Conservation (phyloP, 1,140 invertebrate species). For the Uloborus diversus region DNA sequence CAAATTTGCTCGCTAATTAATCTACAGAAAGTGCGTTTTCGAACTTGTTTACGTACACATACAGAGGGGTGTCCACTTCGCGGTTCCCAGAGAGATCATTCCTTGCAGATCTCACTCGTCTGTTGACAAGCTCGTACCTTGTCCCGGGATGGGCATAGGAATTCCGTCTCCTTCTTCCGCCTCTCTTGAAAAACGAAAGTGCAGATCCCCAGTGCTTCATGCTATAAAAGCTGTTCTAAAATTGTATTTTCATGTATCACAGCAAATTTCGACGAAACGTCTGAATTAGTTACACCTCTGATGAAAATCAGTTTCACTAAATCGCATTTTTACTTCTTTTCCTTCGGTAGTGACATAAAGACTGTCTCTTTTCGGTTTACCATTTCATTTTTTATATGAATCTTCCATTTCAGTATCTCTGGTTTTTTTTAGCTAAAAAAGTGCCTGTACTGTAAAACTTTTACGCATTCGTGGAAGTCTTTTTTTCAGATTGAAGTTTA, state of each 20-base stretch:
- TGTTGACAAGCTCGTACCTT: conserved; percentile 44
- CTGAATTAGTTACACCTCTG: not conserved
- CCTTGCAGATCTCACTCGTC: conserved; percentile 34
- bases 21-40: no score
- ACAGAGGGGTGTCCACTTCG: conserved; percentile 46
- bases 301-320: not conserved
- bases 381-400: no score
- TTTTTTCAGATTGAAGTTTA: no score
- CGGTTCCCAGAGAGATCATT: conserved; percentile 33
- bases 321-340: not conserved
- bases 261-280: no score
- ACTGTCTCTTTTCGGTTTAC: no score
- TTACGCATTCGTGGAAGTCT: no score
- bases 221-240: not conserved
- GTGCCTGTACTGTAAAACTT: no score
- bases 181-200: conserved; percentile 43
- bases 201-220: conserved; percentile 52
- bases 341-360: no score
- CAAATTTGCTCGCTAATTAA: not conserved
- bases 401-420: no score
- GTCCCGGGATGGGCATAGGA: conserved; percentile 30
- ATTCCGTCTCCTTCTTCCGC: conserved; percentile 12
- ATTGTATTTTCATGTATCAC: no score
- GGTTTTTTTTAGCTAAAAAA: no score
- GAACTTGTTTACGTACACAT: conserved; percentile 15